These are phyloP conservation scores for Troilus luridus DNA, from an alignment of 2,888 invertebrate genomes.

Conservation along the genomic window DNA sequence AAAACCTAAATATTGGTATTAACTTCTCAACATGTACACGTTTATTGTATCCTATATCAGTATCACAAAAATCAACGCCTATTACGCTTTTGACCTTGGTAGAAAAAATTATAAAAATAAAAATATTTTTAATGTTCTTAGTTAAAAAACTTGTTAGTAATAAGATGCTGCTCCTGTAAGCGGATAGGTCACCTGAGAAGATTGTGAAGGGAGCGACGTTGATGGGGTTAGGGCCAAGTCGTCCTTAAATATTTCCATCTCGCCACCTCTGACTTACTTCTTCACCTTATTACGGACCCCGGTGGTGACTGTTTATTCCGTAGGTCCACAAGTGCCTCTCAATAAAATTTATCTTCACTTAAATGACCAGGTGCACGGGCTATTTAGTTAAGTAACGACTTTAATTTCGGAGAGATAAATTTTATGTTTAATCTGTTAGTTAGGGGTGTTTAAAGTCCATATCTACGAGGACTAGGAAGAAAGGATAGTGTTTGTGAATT, in stretches of 20 bases:
- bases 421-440: not conserved
- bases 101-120: not conserved
- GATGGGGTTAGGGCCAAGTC: not conserved
- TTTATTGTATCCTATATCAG: too few relatives aligned
- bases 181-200: not conserved
- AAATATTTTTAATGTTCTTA: not conserved
- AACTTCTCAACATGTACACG: too few relatives aligned
- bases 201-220: not conserved
- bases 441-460: too few relatives aligned
- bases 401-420: not conserved
- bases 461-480: too few relatives aligned
- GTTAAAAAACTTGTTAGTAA: not conserved
- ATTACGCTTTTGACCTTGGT: too few relatives aligned
- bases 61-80: too few relatives aligned
- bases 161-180: not conserved
- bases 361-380: not conserved
- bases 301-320: not conserved
- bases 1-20: too few relatives aligned
- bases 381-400: not conserved
- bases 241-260: constrained; percentile 14
- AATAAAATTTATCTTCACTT: not conserved
- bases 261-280: not conserved
- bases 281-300: not conserved
- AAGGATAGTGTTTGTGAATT: too few relatives aligned
- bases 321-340: not conserved